Evolutionary conservation across 1,140 invertebrate species (phyloP).

Genomic region (Eufriesea mexicana): DNA sequence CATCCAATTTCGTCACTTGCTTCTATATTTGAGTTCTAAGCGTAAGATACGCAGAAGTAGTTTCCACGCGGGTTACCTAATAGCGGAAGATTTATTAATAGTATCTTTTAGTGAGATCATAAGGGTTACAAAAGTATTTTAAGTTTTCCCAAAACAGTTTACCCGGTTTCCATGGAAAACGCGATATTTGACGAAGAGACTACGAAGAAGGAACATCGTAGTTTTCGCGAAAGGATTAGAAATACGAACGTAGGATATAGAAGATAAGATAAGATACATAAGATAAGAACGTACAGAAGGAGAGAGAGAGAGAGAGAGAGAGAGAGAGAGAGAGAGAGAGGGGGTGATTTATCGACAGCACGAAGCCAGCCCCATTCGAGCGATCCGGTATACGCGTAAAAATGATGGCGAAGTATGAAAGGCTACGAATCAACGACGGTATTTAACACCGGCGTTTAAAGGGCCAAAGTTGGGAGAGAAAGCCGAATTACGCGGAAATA

Average conservation of each 20-base stretch:
- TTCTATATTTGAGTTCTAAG: background rate
- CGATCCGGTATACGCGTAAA: background rate
- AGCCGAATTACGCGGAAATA: constrained; percentile 40
- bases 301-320: no score
- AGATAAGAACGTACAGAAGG: no score
- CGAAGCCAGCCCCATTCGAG: background rate
- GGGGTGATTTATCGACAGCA: no score
- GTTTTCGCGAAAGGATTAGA: no score
- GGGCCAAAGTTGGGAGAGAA: background rate
- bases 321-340: no score
- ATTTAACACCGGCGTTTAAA: background rate
- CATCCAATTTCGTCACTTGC: background rate
- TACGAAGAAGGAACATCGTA: no score
- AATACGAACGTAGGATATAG: no score
- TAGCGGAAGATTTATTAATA: constrained; percentile 57
- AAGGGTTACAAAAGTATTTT: constrained; percentile 2
- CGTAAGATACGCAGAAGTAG: constrained; percentile 8
- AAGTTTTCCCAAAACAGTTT: background rate
- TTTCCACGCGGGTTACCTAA: constrained; percentile 47
- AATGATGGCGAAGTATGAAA: background rate
- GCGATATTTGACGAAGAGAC: no score
- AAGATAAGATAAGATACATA: no score
- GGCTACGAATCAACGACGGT: background rate
- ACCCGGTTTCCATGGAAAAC: background rate
- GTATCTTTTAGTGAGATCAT: constrained; percentile 7